Conservation (phyloP, 2,113 vertebrate genomes). For the Promerops cafer region DNA sequence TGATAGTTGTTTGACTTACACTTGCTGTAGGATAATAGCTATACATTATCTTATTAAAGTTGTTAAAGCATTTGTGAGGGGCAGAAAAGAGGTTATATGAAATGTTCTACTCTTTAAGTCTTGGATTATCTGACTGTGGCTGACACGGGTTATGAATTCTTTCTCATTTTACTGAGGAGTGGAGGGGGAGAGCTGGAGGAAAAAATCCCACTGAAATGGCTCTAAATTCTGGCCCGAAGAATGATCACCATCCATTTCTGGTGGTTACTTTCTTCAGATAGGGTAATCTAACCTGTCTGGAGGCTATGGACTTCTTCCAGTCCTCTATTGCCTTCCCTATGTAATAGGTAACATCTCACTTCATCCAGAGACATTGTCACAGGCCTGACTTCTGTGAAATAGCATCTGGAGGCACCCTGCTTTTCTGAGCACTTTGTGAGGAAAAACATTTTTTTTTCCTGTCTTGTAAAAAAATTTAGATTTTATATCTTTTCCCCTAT, state of each 20-base stretch:
- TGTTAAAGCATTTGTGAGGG: conserved; percentile 66
- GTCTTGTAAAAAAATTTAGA: background rate
- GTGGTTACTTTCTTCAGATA: background rate
- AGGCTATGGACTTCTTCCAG: background rate
- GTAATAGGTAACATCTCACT: background rate
- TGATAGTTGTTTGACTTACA: conserved; percentile 65
- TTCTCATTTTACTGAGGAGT: conserved; percentile 44
- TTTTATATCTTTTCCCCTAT: background rate
- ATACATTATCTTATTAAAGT: conserved; percentile 72
- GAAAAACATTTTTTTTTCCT: background rate
- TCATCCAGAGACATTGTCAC: background rate
- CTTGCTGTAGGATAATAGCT: conserved; percentile 63
- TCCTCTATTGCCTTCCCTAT: background rate
- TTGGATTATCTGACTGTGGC: conserved; percentile 57
- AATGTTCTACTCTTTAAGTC: conserved; percentile 57
- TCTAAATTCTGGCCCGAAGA: background rate
- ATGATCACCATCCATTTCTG: background rate
- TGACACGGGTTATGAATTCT: conserved; percentile 68
- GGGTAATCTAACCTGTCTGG: background rate
- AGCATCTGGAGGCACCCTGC: background rate
- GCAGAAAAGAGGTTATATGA: conserved; percentile 60
- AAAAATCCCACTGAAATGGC: background rate
- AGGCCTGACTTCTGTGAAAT: background rate
- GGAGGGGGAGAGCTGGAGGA: background rate
- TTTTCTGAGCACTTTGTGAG: background rate